These are phyloP conservation scores for Pangasius mekongensis DNA, from an alignment of 2,797 vertebrate species.

Conservation along the genomic window DNA sequence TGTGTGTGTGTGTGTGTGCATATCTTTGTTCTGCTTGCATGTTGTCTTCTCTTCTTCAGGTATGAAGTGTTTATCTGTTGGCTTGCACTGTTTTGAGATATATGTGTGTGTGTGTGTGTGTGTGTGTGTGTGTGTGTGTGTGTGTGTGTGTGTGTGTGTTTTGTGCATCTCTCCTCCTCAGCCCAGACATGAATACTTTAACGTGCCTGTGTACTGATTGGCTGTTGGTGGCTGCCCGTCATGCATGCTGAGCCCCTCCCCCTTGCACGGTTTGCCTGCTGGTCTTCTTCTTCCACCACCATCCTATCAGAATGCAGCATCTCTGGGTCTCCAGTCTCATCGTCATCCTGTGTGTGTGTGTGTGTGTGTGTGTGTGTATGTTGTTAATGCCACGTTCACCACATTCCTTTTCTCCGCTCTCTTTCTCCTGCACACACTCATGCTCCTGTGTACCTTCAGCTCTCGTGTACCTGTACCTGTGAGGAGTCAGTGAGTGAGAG, in stretches of 20 bases:
- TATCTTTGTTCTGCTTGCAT: conserved; percentile 11
- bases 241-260: conserved; percentile 81
- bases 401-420: background rate
- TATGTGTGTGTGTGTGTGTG: conserved; percentile 19
- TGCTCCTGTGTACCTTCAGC: background rate
- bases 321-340: conserved; percentile 58
- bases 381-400: conserved; percentile 11
- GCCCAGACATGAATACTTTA: conserved; percentile 99
- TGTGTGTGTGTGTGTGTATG: background rate
- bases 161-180: conserved; percentile 69
- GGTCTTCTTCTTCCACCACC: conserved; percentile 81
- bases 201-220: conserved; percentile 97
- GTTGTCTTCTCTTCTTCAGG: conserved; percentile 13
- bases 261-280: conserved; percentile 75
- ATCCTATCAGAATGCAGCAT: conserved; percentile 74
- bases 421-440: background rate
- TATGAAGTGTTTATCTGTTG: conserved; percentile 3
- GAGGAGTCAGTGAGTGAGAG: background rate
- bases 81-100: conserved; percentile 40
- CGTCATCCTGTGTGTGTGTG: conserved; percentile 26
- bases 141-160: conserved; percentile 35
- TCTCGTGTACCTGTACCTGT: conserved; percentile 23
- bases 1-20: background rate
- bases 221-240: conserved; percentile 79
- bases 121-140: conserved; percentile 36